A percentile compares a stretch with the other conserved stretches of the same genome.
These are phyloP conservation scores for Paratilapia polleni DNA, from an alignment of 2,113 vertebrate genomes.

Conservation along the genomic window DNA sequence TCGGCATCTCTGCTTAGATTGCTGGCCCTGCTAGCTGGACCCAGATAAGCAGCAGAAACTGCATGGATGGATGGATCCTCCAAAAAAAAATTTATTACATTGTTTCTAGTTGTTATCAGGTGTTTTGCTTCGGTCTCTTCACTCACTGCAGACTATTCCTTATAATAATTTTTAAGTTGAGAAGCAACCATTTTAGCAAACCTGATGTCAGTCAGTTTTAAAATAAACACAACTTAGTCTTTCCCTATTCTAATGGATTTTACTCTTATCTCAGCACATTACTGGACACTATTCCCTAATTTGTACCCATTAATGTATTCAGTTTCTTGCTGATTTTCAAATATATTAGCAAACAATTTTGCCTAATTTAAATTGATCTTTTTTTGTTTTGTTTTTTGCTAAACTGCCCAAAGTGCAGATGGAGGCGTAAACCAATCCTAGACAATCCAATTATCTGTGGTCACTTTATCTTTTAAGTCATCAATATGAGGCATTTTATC, in stretches of 20 bases:
- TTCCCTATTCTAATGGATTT: slow-evolving; percentile 20
- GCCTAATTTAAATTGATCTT: slow-evolving; percentile 34
- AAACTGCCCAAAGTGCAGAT: slow-evolving; percentile 65
- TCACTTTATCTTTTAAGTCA: slow-evolving; percentile 55
- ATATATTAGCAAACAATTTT: slow-evolving; percentile 23
- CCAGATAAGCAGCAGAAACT: not conserved
- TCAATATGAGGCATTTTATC: slow-evolving; percentile 48
- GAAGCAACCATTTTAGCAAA: slow-evolving; percentile 1
- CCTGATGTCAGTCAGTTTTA: not conserved
- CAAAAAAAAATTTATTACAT: not conserved
- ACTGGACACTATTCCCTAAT: not conserved
- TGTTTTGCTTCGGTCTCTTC: not conserved
- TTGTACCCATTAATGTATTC: slow-evolving; percentile 45
- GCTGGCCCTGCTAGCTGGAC: not conserved
- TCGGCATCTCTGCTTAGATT: not conserved
- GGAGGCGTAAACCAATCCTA: slow-evolving; percentile 65
- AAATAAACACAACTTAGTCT: not conserved
- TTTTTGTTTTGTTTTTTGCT: slow-evolving; percentile 18
- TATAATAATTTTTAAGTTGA: not conserved
- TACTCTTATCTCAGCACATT: slow-evolving; percentile 20
- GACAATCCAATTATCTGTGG: slow-evolving; percentile 57
- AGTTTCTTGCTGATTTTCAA: slow-evolving; percentile 48
- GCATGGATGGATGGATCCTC: not conserved
- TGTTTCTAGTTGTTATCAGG: not conserved
- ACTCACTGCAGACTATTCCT: not conserved